Base-by-base conservation (phyloP, 2,888 invertebrate genomes). In the Drosophila pseudotakahashii region DNA sequence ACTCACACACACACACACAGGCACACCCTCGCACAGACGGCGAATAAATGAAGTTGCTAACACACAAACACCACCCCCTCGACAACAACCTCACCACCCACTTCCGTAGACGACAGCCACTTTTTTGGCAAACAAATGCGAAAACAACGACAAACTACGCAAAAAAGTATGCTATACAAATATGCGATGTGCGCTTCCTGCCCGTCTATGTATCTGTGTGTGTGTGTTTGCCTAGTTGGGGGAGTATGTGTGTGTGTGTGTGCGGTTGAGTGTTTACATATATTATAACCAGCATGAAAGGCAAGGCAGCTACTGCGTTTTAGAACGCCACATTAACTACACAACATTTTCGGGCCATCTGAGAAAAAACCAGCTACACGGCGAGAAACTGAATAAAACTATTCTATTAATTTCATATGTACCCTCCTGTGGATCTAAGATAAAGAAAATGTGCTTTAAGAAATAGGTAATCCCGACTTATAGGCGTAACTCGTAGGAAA, bases 281-380 rank as follows among this genome's bases (percentile, higher is more conserved):
- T 82, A 81, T 77, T 85, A 85, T 77, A 61, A 62, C 73, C 37
- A 44, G 70, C 34, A 39, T 23, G 16, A 67, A 67, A 61, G 60
- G 58, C 51, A 66, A 72, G 68, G 57, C 67, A 64, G 76, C 80
- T 60, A 67, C 81, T 83, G 88, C 83, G 80, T 85, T 83, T 88
- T 84, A 84, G 82, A 85, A 83, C 70, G 86, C 72, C 88, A 83
- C 83, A 85, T 83, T 83, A 83, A 85, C 88, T 88, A 78, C 83
- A 83, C 75, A 81, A 81, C 84, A 87, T 77, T 84, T 34, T 34
- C 1, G 87, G 76, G 70, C 41, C 75, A 82, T 72, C 74, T 48
- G 63, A 61, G 64, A 36, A 32, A 32, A 52, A 36, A 37, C 51
- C 16, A 55, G 42, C 48, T 42, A 47, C 23, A 37, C 53, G 3